A percentile compares a stretch with the other conserved stretches of the same genome.
These are phyloP conservation scores for Caenorhabditis uteleia DNA, from an alignment of 2,888 invertebrate genomes.

Conservation along the genomic window DNA sequence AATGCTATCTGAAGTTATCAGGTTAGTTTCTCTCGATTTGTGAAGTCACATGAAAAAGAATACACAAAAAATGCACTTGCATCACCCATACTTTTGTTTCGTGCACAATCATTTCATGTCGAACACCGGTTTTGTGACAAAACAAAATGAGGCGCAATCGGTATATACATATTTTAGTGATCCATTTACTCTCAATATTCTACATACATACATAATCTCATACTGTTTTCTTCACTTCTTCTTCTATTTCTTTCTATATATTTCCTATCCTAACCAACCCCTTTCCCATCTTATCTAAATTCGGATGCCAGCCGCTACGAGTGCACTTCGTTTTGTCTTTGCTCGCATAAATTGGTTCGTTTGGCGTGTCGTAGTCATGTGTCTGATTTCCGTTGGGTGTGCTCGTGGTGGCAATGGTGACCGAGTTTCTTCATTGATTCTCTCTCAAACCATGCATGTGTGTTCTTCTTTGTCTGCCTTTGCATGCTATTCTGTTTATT, in stretches of 20 bases:
- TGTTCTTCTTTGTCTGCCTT: constrained; percentile 1
- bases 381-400: no score
- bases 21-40: no score
- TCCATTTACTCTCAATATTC: no score
- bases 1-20: constrained; percentile 59
- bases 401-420: no score
- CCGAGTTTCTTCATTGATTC: constrained; percentile 25
- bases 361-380: no score
- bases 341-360: no score
- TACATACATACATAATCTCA: no score
- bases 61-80: background rate
- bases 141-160: constrained; percentile 34
- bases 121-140: no score
- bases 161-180: constrained; percentile 5
- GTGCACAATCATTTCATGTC: no score
- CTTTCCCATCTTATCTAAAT: constrained; percentile 3
- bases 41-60: constrained; percentile 13
- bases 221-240: constrained; percentile 8
- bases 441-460: constrained; percentile 10
- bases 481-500: constrained; percentile 1
- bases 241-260: background rate
- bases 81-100: no score
- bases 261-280: constrained; percentile 3
- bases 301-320: constrained; percentile 27
- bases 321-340: no score